Evolutionary conservation across 2,888 invertebrate genomes (phyloP), one percentile per base, ranked within the genome.

Genomic region (Myopa testacea): DNA sequence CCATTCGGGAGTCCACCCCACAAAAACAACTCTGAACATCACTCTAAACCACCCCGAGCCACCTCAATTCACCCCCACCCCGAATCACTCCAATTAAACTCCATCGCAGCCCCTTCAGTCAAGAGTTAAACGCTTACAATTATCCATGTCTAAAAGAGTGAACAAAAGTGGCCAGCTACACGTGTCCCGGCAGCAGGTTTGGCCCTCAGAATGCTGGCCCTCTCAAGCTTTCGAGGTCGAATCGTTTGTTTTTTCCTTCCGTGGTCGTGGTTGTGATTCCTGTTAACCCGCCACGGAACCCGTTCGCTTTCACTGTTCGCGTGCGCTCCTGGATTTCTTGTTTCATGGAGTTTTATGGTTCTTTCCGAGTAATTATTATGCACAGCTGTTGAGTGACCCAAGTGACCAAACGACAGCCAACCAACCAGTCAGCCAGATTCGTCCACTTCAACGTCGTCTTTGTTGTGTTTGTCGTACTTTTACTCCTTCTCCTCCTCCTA

Each of bases 71-170:
- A 16, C 69, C 69, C 69, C n/a, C 26, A 12, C 55, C 67, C 52
- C 8, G 34, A 12, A n/a, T 16, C 55, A 55, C 67, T 38, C 19
- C 52, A 52, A 70, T 4, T n/a, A 72, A 38, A 73, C 63, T 62
- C 73, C 38, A 65, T 3, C 50, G 10, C 63, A 73, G 16, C 6
- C 26, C 50, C 38, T 65, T 76, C 78, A 77, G 79, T 81, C 77
- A 81, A 80, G 74, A 82, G 81, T 82, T 82, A 82, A 82, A 82
- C 78, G 80, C 80, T 81, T 52, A 79, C 80, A 80, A 82, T 82
- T 82, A 82, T 78, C 78, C 82, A 79, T 79, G 77, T 74, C 77
- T 60, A 72, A 70, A 1, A 34, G 50, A 67, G 14, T n/a, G 40
- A 8, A 55, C 26, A 70, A 58, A 34, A 34, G 34, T 55, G 16